phyloP scores from a whole-genome alignment of 92 coral and sea anemone species.

The Parazoanthus atlanticus region DNA sequence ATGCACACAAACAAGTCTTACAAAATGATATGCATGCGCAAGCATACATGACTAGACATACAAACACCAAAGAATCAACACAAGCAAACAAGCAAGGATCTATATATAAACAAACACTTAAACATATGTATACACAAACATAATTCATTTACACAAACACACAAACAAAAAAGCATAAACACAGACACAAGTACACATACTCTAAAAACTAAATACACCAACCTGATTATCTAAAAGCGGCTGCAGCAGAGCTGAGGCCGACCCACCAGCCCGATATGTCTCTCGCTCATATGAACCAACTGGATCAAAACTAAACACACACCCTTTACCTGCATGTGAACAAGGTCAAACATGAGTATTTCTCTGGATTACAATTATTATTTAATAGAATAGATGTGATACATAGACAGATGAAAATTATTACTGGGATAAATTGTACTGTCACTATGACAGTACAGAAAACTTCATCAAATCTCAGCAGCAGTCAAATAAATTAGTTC shows the following conservation, averaged over 20 bases:
- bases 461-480: too few relatives aligned
- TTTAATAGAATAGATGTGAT: too few relatives aligned
- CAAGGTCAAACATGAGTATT: background rate
- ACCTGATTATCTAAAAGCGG: constrained; percentile 98
- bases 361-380: background rate
- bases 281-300: constrained; percentile 99
- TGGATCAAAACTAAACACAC: constrained; percentile 98
- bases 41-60: background rate
- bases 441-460: too few relatives aligned
- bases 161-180: background rate
- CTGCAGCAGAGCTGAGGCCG: constrained; percentile 90
- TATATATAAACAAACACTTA: background rate
- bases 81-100: too few relatives aligned
- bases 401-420: too few relatives aligned
- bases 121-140: background rate
- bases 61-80: background rate
- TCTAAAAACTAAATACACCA: background rate
- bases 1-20: too few relatives aligned
- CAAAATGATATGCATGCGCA: background rate
- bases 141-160: background rate
- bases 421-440: too few relatives aligned
- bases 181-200: background rate
- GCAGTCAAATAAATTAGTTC: too few relatives aligned
- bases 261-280: constrained; percentile 92
- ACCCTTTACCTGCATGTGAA: constrained; percentile 81